These are phyloP conservation scores for Dicentrarchus labrax DNA, from an alignment of 2,113 vertebrate species.

Conservation along the genomic window DNA sequence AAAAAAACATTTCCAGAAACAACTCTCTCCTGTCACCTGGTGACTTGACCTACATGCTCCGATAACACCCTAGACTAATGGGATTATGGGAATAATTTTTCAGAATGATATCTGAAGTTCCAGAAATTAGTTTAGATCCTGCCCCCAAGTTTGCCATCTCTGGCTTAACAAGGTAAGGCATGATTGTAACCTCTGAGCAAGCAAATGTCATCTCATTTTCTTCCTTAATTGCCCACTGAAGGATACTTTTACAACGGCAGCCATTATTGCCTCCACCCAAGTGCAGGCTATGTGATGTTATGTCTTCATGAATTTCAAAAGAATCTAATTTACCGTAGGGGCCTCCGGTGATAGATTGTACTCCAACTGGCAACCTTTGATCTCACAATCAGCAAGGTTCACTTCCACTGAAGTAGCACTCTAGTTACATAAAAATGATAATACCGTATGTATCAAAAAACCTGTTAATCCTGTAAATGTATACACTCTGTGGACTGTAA, in stretches of 20 bases:
- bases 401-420: neutral
- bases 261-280: neutral
- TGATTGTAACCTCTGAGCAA: constrained; percentile 17
- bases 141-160: constrained; percentile 1
- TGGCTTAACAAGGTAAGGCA: constrained; percentile 19
- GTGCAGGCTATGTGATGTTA: constrained; percentile 4
- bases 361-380: constrained; percentile 31
- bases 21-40: neutral
- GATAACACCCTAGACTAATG: constrained; percentile 14
- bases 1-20: constrained; percentile 5
- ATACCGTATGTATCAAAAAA: neutral
- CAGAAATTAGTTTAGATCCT: neutral
- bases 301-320: constrained; percentile 46
- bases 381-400: constrained; percentile 27
- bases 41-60: constrained; percentile 22
- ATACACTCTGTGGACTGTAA: neutral
- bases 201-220: constrained; percentile 28
- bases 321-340: constrained; percentile 35
- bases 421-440: constrained; percentile 4
- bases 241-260: constrained; percentile 20
- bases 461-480: neutral
- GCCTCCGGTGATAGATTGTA: constrained; percentile 29
- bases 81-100: constrained; percentile 40
- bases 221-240: constrained; percentile 40
- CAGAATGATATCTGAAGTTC: constrained; percentile 22